Base-by-base conservation (phyloP, 2,113 vertebrate genomes). In the Tychaedon coryphoeus region DNA sequence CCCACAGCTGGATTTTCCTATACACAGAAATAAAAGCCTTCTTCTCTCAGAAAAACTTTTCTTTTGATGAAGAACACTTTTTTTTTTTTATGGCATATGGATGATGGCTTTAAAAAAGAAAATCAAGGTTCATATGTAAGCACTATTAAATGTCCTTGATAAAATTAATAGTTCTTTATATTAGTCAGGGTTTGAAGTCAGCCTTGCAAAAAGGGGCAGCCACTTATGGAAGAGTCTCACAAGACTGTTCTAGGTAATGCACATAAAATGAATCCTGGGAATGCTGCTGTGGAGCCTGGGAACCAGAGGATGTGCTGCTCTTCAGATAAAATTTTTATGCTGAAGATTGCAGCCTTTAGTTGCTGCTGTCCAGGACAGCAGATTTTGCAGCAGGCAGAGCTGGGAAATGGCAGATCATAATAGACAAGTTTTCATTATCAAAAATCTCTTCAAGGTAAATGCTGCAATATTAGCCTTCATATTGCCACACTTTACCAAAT, bases 331-430 rank as follows among this genome's bases (percentile, higher is more conserved):
- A 53, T 92, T 88, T 93, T 96, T 43, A 50, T 47, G 22, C 72
- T 92, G 74, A 69, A 77, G 47, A 93, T 78, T 78, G 34, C 66
- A 89, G 53, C 45, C 53, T 97, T 81, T 77, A 87, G 82, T 66
- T 6, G 31, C 75, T 92, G 60, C 54, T 90, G 47, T 43, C 93
- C 40, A 54, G 53, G 93, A 40, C 48, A 92, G 73, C 80, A 80
- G 79, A 62, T 60, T 74, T 47, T 26, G 9, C 60, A 74, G 56
- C 22, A 91, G 57, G 60, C 53, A 88, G 28, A 61, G 42, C 53
- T 82, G 25, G 23, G 25, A 83, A 91, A 77, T 62, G 69, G 38
- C 47, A 65, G 69, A 74, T 38, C 22, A 18, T 89, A 79, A 82
- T 31, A 79, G 85, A 25, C 24, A 45, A 71, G 56, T 90, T 91